phyloP scores from a whole-genome alignment of 1,140 invertebrate species.

The Epicauta chinensis region DNA sequence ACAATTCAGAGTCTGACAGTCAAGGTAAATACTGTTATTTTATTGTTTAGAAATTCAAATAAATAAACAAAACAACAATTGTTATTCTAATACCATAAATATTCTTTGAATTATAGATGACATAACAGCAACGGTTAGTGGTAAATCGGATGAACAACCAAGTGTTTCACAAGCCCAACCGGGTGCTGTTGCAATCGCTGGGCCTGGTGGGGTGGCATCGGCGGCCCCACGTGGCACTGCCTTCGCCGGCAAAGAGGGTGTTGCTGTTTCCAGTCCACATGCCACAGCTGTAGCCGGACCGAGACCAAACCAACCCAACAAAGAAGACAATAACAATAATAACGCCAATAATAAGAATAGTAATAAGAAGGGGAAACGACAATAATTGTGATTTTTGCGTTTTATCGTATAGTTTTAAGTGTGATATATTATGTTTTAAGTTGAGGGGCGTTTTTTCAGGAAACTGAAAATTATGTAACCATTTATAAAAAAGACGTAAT shows the following conservation, averaged over 20 bases:
- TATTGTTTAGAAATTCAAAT: background rate
- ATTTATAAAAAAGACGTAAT: too few relatives aligned
- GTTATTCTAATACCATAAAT: background rate
- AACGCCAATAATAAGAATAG: too few relatives aligned
- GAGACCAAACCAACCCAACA: conserved; percentile 4
- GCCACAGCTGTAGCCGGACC: conserved; percentile 47
- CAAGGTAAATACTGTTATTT: conserved; percentile 10
- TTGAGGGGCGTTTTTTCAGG: too few relatives aligned
- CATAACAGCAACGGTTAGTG: conserved; percentile 5
- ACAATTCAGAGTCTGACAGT: background rate
- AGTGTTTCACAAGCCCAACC: conserved; percentile 44
- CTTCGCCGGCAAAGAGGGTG: conserved; percentile 43
- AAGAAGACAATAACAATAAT: conserved; percentile 16
- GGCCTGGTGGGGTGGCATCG: conserved; percentile 44
- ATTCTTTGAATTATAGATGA: background rate
- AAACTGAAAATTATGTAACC: too few relatives aligned
- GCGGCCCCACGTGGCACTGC: conserved; percentile 44
- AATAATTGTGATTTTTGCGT: conserved; percentile 3
- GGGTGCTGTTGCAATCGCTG: conserved; percentile 44
- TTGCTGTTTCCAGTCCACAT: conserved; percentile 44
- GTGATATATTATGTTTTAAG: too few relatives aligned
- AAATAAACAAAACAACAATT: background rate
- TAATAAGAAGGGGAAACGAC: conserved; percentile 10
- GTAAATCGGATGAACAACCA: conserved; percentile 29
- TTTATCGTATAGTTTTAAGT: too few relatives aligned